phyloP scores from a whole-genome alignment of 2,113 vertebrate species.

The Hemichromis elongatus region DNA sequence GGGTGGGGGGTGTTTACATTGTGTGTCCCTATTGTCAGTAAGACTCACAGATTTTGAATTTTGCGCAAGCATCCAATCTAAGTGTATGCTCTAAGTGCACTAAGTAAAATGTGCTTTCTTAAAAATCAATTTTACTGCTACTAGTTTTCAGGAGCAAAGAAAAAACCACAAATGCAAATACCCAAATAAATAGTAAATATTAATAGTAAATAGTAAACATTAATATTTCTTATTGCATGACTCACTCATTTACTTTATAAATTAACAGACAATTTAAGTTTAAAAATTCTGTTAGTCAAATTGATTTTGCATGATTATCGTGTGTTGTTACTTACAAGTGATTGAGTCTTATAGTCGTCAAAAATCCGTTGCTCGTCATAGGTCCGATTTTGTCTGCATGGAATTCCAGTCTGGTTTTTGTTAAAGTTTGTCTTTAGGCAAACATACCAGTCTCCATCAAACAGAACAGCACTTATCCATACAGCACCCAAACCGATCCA shows the following conservation, averaged over 20 bases:
- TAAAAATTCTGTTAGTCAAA: not conserved
- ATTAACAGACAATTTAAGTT: no score
- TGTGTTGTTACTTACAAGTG: constrained; percentile 9
- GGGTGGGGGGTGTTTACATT: no score
- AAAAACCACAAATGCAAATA: no score
- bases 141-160: no score
- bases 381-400: not conserved
- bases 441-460: constrained; percentile 1
- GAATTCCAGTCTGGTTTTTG: not conserved
- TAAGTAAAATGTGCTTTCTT: not conserved
- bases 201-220: no score
- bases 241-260: no score
- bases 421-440: not conserved
- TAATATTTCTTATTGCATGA: no score
- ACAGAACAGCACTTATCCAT: not conserved
- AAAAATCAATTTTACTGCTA: no score
- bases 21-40: no score
- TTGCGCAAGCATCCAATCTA: not conserved
- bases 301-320: not conserved
- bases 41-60: not conserved
- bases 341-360: not conserved
- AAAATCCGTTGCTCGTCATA: accelerated
- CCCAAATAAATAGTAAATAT: no score
- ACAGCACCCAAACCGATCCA: accelerated
- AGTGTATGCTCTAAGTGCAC: not conserved